Conservation (phyloP, 2,888 invertebrate species). For the Iphiclides podalirius region DNA sequence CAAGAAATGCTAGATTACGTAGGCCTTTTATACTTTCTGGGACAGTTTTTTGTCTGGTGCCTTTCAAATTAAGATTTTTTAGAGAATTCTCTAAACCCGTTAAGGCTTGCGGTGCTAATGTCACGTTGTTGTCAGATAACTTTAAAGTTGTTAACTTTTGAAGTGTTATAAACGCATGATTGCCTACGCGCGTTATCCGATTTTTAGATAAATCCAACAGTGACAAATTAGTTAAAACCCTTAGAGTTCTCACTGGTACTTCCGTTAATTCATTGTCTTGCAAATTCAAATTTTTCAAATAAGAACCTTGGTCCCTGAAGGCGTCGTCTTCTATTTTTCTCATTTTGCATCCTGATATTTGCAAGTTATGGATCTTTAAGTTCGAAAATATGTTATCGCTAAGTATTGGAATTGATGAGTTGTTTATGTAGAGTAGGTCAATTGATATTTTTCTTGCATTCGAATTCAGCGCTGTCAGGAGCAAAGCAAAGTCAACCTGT, state of each 20-base stretch:
- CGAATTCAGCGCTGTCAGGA: constrained; percentile 86
- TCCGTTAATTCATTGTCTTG: constrained; percentile 90
- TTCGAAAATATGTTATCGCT: constrained; percentile 84
- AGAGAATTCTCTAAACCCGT: constrained; percentile 89
- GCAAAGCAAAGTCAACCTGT: constrained; percentile 86
- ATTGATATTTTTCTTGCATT: constrained; percentile 84
- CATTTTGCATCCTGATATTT: constrained; percentile 91
- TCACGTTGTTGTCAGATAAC: constrained; percentile 92
- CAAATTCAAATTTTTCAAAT: constrained; percentile 90
- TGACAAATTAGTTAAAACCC: constrained; percentile 84
- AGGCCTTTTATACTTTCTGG: constrained; percentile 90
- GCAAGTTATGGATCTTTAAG: constrained; percentile 88
- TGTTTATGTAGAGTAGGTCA: constrained; percentile 93
- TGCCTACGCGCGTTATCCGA: constrained; percentile 84
- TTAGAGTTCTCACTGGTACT: constrained; percentile 87
- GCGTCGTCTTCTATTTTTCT: constrained; percentile 85
- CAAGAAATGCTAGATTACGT: constrained; percentile 90
- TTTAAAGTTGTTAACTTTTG: constrained; percentile 89
- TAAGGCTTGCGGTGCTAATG: constrained; percentile 84
- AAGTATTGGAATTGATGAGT: constrained; percentile 87
- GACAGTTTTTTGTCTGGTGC: constrained; percentile 88
- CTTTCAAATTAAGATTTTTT: constrained; percentile 94
- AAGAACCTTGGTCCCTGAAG: constrained; percentile 90
- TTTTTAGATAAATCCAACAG: constrained; percentile 93
- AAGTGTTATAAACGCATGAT: constrained; percentile 87